Percentiles rank a stretch among this genome's conserved stretches.
Conservation (phyloP, 2,888 invertebrate genomes). For the Phalangium opilio region DNA sequence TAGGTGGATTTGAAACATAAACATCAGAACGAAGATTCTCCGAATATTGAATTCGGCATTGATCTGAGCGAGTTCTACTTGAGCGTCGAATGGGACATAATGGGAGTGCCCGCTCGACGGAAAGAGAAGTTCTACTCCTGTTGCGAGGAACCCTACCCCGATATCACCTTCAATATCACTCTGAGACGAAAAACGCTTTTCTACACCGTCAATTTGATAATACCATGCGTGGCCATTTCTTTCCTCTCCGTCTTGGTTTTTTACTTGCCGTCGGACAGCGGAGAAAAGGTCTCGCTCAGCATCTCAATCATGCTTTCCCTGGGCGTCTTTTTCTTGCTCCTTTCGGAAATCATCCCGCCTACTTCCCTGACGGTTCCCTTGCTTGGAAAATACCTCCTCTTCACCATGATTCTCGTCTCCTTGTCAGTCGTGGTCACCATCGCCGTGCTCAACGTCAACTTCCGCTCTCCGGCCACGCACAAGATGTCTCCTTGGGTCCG, state of each 20-base stretch:
- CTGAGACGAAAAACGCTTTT: conserved; percentile 94
- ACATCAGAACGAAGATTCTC: conserved; percentile 21
- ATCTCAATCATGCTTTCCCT: conserved; percentile 95
- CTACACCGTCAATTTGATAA: conserved; percentile 89
- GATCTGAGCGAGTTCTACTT: conserved; percentile 38
- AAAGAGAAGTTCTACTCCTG: conserved; percentile 21
- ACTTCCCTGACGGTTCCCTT: conserved; percentile 88
- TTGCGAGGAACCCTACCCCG: conserved; percentile 64
- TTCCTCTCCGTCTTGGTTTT: conserved; percentile 90
- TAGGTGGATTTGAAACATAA: conserved; percentile 18
- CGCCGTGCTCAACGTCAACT: conserved; percentile 87
- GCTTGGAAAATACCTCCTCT: conserved; percentile 86
- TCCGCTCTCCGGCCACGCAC: conserved; percentile 59
- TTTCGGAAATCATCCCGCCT: conserved; percentile 97
- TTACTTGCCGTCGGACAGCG: conserved; percentile 92
- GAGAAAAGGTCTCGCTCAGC: conserved; percentile 96
- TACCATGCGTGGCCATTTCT: conserved; percentile 90
- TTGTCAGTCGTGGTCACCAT: conserved; percentile 81
- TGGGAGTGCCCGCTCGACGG: conserved; percentile 26
- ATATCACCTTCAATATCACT: conserved; percentile 95
- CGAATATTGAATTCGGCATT: conserved; percentile 29
- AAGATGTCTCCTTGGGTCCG: conserved; percentile 83
- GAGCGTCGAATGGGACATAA: conserved; percentile 40
- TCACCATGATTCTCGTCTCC: conserved; percentile 91
- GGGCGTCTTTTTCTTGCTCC: conserved; percentile 94